Evolutionary conservation across 2,797 vertebrate genomes (phyloP), one percentile per base, ranked within the genome.

Genomic region (Coregonus ussuriensis): DNA sequence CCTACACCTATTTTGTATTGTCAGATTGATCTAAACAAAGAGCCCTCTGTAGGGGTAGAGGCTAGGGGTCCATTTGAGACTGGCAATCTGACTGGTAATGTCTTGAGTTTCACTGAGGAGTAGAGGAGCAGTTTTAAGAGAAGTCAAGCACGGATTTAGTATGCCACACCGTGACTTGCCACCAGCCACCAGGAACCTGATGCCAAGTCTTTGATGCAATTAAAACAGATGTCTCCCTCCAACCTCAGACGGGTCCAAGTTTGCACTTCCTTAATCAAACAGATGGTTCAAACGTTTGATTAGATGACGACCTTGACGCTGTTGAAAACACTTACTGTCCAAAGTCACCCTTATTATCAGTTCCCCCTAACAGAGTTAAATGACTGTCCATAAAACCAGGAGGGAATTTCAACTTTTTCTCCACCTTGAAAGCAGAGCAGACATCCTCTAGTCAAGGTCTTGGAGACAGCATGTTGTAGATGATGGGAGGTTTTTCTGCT

Each of bases 241-340:
- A 59, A 59, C 56, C 15, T 33, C 65, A 52, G 53, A 70, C n/a
- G 21, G 52, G 9, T 6, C 11, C 35, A 81, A 73, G 33, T 81
- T 74, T 72, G 71, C 68, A 75, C 65, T 66, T 79, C 47, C 76
- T 80, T 79, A 70, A 84, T 75, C 70, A 76, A 81, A 81, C 81
- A 83, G 53, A 81, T 80, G 31, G 37, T 18, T 84, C 53, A 74
- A 16, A 82, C 73, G 54, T 25, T 71, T 72, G 59, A 80, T 83
- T 73, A 33, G 35, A 81, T 70, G 71, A 62, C 37, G 76, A 76
- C 54, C n/a, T 59, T 71, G 69, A 72, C 71, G 18, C 51, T 74
- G 41, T 51, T 72, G 65, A 79, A 74, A 35, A 63, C 74, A 62
- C 63, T 25, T 13, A 31, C 76, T 74, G 69, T 21, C n/a, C 53